Percentiles rank a stretch among this genome's conserved stretches.
phyloP scores from a whole-genome alignment of 2,113 vertebrate genomes.

The Cyanoderma ruficeps region DNA sequence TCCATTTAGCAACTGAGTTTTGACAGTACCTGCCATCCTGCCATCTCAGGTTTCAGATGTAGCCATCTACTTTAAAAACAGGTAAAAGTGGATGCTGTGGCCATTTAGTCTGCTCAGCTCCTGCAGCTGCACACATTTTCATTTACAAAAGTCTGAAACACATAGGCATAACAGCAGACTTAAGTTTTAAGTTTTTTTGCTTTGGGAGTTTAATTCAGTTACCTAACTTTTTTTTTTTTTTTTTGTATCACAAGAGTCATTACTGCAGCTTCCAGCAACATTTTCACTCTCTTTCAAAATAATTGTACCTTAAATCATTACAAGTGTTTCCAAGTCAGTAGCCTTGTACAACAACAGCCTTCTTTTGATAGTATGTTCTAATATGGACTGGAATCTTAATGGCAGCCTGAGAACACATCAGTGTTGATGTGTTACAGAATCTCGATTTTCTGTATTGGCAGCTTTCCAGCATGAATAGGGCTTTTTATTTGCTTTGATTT shows the following conservation, averaged over 20 bases:
- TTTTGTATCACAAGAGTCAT: neutral
- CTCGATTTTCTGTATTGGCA: constrained; percentile 13
- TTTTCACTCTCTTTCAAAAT: constrained; percentile 23
- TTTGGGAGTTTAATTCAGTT: neutral
- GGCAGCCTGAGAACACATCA: constrained; percentile 6
- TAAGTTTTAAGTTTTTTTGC: neutral
- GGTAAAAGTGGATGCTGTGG: neutral
- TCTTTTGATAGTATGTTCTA: constrained; percentile 8
- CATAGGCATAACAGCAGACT: neutral
- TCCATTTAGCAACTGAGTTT: neutral
- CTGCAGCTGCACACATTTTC: neutral
- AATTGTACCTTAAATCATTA: constrained; percentile 39
- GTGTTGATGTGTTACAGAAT: constrained; percentile 30
- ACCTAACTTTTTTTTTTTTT: neutral
- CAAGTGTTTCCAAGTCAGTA: constrained; percentile 34
- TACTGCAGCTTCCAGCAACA: constrained; percentile 1
- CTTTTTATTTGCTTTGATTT: neutral
- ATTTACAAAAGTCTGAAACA: neutral
- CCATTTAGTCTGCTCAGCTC: neutral
- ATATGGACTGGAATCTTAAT: constrained; percentile 51
- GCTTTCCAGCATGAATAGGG: neutral
- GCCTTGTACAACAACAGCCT: neutral
- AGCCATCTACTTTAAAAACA: neutral
- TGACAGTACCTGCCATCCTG: neutral
- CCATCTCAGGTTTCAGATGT: neutral